A percentile compares a stretch with the other conserved stretches of the same genome.
phyloP scores from a whole-genome alignment of 1,140 invertebrate species.

The Euura saliciscinereae region DNA sequence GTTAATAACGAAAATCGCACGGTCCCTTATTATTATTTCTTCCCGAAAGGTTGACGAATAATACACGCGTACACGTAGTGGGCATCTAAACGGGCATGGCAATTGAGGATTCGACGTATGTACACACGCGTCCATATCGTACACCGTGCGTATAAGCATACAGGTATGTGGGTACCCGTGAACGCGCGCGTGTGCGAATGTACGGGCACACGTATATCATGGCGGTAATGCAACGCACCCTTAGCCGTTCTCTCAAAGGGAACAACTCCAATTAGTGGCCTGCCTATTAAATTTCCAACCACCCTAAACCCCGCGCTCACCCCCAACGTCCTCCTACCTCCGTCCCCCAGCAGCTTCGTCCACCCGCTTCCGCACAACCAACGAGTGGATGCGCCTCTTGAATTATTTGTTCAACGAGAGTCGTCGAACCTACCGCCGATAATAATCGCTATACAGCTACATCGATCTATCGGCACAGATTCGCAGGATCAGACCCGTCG shows the following conservation, averaged over 20 bases:
- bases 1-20: no score
- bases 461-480: no score
- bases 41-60: no score
- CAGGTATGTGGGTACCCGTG: neutral
- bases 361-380: neutral
- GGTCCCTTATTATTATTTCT: no score
- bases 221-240: neutral
- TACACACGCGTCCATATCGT: neutral
- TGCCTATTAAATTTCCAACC: constrained; percentile 5
- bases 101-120: constrained; percentile 11
- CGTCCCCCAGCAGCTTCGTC: constrained; percentile 3
- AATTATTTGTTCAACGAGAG: constrained; percentile 6
- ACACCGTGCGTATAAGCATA: neutral
- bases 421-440: no score
- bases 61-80: neutral
- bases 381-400: constrained; percentile 6
- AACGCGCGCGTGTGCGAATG: neutral
- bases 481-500: no score
- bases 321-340: constrained; percentile 13
- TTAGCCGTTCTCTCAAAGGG: constrained; percentile 18
- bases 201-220: neutral
- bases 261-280: constrained; percentile 18
- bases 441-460: no score
- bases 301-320: neutral
- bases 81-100: constrained; percentile 9